Percentiles rank a stretch among this genome's conserved stretches.
phyloP scores from a whole-genome alignment of 2,797 vertebrate genomes.

The Myotis planiceps region DNA sequence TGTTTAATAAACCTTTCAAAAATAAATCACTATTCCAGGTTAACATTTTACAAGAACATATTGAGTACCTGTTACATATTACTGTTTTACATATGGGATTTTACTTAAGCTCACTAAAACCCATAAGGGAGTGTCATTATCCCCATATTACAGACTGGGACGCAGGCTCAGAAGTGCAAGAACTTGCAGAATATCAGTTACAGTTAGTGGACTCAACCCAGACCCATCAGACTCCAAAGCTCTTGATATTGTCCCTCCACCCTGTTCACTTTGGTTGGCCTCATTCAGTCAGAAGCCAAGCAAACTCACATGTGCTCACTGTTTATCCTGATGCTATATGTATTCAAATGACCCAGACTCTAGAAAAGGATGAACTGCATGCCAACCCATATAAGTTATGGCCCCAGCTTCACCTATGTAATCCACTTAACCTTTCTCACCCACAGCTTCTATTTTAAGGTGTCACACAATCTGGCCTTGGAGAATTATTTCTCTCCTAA shows the following conservation, averaged over 20 bases:
- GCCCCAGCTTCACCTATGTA: neutral
- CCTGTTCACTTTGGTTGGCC: neutral
- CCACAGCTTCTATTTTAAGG: neutral
- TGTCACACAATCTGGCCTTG: neutral
- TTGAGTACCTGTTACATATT: neutral
- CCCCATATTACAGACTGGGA: neutral
- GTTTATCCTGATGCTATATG: neutral
- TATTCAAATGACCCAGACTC: neutral
- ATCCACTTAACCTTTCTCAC: neutral
- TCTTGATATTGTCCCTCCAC: neutral
- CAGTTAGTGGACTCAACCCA: neutral
- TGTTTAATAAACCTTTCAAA: conserved; percentile 1
- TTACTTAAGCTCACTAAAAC: neutral
- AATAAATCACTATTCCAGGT: neutral
- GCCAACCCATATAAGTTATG: neutral
- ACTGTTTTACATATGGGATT: neutral
- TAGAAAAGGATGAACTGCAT: neutral
- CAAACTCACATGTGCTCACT: neutral
- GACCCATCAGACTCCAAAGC: neutral
- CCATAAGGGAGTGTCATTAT: neutral
- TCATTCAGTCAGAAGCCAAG: neutral
- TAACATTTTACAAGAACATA: neutral
- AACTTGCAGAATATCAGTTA: neutral
- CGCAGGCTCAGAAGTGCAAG: neutral
- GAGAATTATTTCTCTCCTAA: neutral